Conservation (phyloP, 2,888 invertebrate genomes). For the Ormyrus rosae region DNA sequence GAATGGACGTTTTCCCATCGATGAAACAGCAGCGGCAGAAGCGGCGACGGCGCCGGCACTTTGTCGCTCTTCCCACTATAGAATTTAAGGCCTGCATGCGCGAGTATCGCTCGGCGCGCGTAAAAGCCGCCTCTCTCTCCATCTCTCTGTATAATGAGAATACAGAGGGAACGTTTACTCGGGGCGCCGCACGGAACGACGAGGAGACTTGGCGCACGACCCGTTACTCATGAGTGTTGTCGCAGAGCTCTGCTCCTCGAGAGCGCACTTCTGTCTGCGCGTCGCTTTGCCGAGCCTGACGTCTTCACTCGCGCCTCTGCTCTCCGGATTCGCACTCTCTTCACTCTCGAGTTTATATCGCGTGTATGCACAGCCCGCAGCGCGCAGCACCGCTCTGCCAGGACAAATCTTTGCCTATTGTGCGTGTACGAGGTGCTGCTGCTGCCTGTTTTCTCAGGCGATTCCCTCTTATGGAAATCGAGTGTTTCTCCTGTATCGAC, state of each 20-base stretch:
- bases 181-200: conserved; percentile 73
- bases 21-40: conserved; percentile 6
- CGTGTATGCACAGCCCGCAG: too few relatives aligned
- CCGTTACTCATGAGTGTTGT: conserved; percentile 68
- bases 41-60: conserved; percentile 5
- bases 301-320: not conserved
- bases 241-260: conserved; percentile 25
- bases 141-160: conserved; percentile 63
- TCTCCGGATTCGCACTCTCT: too few relatives aligned
- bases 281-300: not conserved
- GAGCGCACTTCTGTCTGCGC: not conserved
- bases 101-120: not conserved
- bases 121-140: not conserved
- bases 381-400: too few relatives aligned
- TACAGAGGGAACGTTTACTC: conserved; percentile 68
- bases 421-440: not conserved
- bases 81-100: not conserved
- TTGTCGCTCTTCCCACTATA: conserved; percentile 27
- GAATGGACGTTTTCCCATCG: conserved; percentile 41
- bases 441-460: not conserved
- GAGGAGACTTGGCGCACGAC: conserved; percentile 48
- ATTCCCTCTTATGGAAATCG: not conserved
- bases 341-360: too few relatives aligned
- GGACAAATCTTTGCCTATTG: conserved; percentile 41
- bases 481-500: too few relatives aligned